Evolutionary conservation across 1,140 invertebrate genomes (phyloP).

Genomic region (Sminthurides bifidus): DNA sequence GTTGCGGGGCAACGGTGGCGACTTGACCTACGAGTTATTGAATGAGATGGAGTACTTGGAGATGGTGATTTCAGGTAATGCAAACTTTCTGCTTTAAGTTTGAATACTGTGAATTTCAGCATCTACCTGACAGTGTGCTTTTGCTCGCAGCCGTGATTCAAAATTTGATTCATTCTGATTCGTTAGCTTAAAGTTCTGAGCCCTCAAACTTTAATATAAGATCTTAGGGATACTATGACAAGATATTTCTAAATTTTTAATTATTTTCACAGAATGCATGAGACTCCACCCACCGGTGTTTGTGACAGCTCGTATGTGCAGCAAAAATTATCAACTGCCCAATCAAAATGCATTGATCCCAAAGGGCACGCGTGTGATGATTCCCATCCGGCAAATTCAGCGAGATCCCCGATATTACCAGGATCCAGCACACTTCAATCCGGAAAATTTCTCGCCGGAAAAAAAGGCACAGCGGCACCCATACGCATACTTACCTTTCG

Average conservation of each 20-base stretch:
- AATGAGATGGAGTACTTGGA: constrained; percentile 46
- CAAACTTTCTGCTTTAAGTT: too few species aligned
- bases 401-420: constrained; percentile 43
- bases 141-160: too few species aligned
- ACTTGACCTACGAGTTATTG: constrained; percentile 46
- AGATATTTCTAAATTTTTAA: background rate
- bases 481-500: constrained; percentile 41
- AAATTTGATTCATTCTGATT: background rate
- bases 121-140: too few species aligned
- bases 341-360: constrained; percentile 40
- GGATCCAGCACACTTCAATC: constrained; percentile 39
- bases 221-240: background rate
- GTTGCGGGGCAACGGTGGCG: constrained; percentile 38
- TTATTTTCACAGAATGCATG: constrained; percentile 41
- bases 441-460: constrained; percentile 44
- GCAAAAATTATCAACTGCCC: constrained; percentile 40
- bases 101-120: too few species aligned
- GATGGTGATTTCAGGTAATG: constrained; percentile 37
- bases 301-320: constrained; percentile 38
- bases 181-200: too few species aligned
- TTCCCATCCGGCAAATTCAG: constrained; percentile 42
- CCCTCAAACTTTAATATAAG: too few species aligned
- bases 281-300: constrained; percentile 41
- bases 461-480: constrained; percentile 34
- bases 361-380: constrained; percentile 39